Conservation (phyloP, 2,113 vertebrate species). For the Mohoua ochrocephala region DNA sequence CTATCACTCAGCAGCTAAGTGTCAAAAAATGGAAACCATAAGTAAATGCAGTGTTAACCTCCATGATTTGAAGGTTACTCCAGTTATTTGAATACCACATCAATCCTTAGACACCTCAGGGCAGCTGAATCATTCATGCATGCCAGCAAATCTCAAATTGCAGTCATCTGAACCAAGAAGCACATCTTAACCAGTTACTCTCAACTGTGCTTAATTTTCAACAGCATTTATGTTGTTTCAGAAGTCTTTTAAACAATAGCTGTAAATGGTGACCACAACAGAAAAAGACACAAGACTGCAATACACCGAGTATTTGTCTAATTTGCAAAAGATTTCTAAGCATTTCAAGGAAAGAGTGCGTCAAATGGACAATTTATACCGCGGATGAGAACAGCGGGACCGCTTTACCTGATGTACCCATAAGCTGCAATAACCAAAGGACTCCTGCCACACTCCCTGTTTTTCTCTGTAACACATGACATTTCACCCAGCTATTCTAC, state of each 20-base stretch:
- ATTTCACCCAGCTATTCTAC: not conserved
- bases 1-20: not conserved
- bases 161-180: not conserved
- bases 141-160: not conserved
- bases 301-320: not conserved
- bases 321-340: not conserved
- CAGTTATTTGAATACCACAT: not conserved
- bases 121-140: slow-evolving; percentile 10
- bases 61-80: not conserved
- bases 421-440: not conserved
- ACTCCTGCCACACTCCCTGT: not conserved
- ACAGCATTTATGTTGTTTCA: not conserved
- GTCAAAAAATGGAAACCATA: slow-evolving; percentile 21
- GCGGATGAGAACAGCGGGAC: not conserved
- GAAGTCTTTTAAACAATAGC: not conserved
- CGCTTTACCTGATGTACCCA: not conserved
- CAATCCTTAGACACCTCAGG: slow-evolving; percentile 4
- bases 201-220: slow-evolving; percentile 2
- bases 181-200: not conserved
- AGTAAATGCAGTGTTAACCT: not conserved
- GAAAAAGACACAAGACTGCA: not conserved
- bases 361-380: not conserved
- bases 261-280: not conserved
- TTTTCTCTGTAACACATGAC: not conserved
- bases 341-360: not conserved